A percentile compares a stretch with the other conserved stretches of the same genome.
phyloP scores from a whole-genome alignment of 1,140 invertebrate species.

The Hycleus cichorii region DNA sequence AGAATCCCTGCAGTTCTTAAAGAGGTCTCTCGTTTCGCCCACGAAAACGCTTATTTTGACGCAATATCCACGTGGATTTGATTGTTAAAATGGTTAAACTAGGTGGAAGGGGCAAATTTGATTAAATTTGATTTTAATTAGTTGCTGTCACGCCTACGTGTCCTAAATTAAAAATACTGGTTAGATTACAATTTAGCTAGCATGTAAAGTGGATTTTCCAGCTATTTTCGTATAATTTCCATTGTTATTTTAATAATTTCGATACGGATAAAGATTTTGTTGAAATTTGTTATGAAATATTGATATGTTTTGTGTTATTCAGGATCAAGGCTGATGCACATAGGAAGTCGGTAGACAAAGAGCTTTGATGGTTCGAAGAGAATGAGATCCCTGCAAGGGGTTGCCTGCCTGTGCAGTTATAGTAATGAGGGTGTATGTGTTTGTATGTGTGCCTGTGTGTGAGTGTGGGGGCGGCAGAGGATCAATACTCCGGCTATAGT shows the following conservation, averaged over 20 bases:
- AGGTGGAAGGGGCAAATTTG: neutral
- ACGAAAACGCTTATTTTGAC: neutral
- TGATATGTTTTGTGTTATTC: too few relatives aligned
- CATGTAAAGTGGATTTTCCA: neutral
- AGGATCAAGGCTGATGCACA: slow-evolving; percentile 10
- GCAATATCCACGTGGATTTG: neutral
- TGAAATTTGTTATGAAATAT: too few relatives aligned
- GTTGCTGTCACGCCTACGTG: neutral
- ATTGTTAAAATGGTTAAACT: neutral
- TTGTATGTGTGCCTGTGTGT: too few relatives aligned
- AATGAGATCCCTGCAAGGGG: slow-evolving; percentile 14
- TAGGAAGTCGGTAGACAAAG: slow-evolving; percentile 17
- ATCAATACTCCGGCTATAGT: slow-evolving; percentile 16
- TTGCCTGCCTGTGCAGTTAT: slow-evolving; percentile 1
- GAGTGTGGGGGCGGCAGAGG: slow-evolving; percentile 11
- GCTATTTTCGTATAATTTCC: too few relatives aligned
- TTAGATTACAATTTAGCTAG: slow-evolving; percentile 8
- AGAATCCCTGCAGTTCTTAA: too few relatives aligned
- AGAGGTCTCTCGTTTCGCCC: slow-evolving; percentile 3
- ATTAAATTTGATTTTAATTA: slow-evolving; percentile 1
- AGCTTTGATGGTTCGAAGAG: slow-evolving; percentile 9
- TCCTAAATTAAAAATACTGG: slow-evolving; percentile 12
- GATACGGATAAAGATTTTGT: too few relatives aligned
- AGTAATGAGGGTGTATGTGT: too few relatives aligned
- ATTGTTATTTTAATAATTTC: too few relatives aligned